Evolutionary conservation across 2,113 vertebrate genomes (phyloP).

Genomic region (Triplophysa tibetana): DNA sequence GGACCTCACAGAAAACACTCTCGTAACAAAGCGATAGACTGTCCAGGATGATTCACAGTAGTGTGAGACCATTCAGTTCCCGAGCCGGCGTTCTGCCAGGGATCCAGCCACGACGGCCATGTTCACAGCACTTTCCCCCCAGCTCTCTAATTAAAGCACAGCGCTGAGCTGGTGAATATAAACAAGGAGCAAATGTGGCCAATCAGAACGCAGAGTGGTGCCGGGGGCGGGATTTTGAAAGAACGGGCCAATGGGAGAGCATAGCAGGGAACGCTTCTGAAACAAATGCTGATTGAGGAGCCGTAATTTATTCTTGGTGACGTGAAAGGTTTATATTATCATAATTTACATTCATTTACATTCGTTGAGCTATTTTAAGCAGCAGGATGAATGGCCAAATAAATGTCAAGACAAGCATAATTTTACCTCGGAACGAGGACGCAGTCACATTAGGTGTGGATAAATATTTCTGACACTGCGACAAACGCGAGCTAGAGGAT

Average conservation of each 20-base stretch:
- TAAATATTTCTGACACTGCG: too few relatives aligned
- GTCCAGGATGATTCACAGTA: conserved; percentile 34
- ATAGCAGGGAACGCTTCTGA: conserved; percentile 67
- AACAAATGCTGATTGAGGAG: conserved; percentile 57
- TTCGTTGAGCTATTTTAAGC: conserved; percentile 21
- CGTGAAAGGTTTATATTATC: conserved; percentile 28
- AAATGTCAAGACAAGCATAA: conserved; percentile 37
- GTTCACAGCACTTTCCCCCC: conserved; percentile 68
- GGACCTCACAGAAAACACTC: conserved; percentile 25
- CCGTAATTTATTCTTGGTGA: conserved; percentile 15
- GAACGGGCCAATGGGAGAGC: conserved; percentile 61
- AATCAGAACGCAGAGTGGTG: conserved; percentile 62
- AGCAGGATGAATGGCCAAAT: conserved; percentile 17
- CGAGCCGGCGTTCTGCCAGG: conserved; percentile 68
- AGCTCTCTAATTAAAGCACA: conserved; percentile 58
- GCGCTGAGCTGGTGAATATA: conserved; percentile 60
- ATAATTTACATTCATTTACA: conserved; percentile 31
- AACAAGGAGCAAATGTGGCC: conserved; percentile 56
- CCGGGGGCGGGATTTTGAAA: conserved; percentile 32
- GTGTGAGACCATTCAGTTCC: conserved; percentile 55
- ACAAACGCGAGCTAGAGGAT: too few relatives aligned
- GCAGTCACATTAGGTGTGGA: too few relatives aligned
- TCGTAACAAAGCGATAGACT: conserved; percentile 38
- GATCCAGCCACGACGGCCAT: conserved; percentile 62
- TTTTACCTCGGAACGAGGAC: not conserved